A percentile compares a stretch with the other conserved stretches of the same genome.
These are phyloP conservation scores for Metopia argyrocephala DNA, from an alignment of 2,888 invertebrate genomes.

Conservation along the genomic window DNA sequence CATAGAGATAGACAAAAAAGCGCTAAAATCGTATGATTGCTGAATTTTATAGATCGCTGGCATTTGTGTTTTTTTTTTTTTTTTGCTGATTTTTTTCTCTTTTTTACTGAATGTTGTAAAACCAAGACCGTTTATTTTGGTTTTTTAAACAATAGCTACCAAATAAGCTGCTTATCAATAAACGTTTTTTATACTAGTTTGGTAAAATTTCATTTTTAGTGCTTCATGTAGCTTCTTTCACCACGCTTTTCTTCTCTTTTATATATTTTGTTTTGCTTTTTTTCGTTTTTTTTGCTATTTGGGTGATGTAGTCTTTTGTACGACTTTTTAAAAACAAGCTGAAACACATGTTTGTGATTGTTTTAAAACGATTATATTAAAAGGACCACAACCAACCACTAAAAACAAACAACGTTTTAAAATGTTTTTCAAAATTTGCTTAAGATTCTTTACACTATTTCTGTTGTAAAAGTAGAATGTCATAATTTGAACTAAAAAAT, in stretches of 20 bases:
- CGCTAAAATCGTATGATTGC: slow-evolving; percentile 23
- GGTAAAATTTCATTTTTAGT: slow-evolving; percentile 5
- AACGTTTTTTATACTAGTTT: slow-evolving; percentile 37
- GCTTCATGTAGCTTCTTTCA: neutral
- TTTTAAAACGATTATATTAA: slow-evolving; percentile 61
- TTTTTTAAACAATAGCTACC: slow-evolving; percentile 36
- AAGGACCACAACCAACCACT: slow-evolving; percentile 7
- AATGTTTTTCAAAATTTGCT: slow-evolving; percentile 4
- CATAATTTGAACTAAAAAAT: no score
- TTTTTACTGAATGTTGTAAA: neutral
- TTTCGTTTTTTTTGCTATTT: slow-evolving; percentile 1
- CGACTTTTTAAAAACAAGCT: slow-evolving; percentile 53
- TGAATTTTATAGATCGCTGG: slow-evolving; percentile 35
- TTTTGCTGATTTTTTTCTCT: neutral
- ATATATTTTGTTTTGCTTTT: neutral
- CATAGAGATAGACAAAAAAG: neutral
- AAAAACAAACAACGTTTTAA: neutral
- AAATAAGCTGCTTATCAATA: slow-evolving; percentile 56
- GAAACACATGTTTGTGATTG: slow-evolving; percentile 67
- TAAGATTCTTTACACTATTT: slow-evolving; percentile 23
- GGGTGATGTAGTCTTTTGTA: slow-evolving; percentile 41
- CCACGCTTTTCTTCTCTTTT: no score
- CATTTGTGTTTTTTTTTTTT: slow-evolving; percentile 28
- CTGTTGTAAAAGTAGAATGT: no score
- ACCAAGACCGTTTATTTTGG: slow-evolving; percentile 30